Percentiles rank a stretch among this genome's conserved stretches.
Evolutionary conservation across 2,113 vertebrate species (phyloP).

Genomic region (Charina bottae): DNA sequence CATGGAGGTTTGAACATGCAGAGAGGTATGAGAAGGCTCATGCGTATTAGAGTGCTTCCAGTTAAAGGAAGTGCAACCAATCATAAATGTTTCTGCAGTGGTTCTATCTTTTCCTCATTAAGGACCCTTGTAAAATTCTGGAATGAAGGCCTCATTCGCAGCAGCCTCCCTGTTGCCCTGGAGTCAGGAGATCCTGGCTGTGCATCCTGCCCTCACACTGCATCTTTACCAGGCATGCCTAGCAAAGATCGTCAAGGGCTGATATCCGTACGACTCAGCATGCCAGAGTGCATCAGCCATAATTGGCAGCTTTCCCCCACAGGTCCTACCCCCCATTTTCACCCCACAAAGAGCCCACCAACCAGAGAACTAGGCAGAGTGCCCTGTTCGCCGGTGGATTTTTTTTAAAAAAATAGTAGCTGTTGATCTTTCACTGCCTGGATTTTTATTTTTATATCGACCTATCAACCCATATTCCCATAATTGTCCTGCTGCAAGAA

Average conservation of each 20-base stretch:
- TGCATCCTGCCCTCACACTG: background rate
- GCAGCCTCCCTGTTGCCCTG: background rate
- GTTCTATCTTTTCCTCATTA: background rate
- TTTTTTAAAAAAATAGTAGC: background rate
- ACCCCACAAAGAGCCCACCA: background rate
- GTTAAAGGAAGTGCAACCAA: background rate
- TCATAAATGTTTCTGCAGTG: background rate
- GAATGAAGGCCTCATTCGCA: background rate
- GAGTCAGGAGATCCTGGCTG: background rate
- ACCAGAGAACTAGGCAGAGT: background rate
- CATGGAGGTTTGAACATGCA: background rate
- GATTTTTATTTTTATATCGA: background rate
- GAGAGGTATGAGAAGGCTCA: background rate
- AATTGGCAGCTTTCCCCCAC: background rate
- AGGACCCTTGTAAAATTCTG: background rate
- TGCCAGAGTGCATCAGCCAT: background rate
- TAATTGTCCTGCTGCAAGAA: background rate
- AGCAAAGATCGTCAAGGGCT: background rate
- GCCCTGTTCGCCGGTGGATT: background rate
- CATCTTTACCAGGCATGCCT: background rate
- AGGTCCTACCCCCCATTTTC: background rate
- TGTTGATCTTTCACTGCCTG: background rate
- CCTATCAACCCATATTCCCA: background rate
- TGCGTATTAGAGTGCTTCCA: background rate
- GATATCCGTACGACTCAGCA: background rate